Evolutionary conservation across 2,113 vertebrate species (phyloP).

Genomic region (Micronycteris hirsuta): DNA sequence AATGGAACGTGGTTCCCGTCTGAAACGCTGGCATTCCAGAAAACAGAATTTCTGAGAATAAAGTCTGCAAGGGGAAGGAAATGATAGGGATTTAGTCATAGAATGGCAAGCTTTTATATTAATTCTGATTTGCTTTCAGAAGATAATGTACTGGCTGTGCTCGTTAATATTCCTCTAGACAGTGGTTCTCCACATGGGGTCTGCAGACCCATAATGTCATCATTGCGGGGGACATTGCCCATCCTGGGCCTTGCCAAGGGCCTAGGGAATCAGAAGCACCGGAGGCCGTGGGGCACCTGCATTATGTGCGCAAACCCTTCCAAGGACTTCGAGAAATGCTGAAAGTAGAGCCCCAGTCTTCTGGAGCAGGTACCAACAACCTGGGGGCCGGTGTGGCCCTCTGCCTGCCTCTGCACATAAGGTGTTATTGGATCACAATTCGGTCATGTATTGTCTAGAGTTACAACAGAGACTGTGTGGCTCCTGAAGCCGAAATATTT

Average conservation of each 20-base stretch:
- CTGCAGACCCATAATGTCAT: rapidly evolving
- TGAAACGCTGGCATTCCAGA: not conserved
- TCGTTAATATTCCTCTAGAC: rapidly evolving
- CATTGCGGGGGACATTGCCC: not conserved
- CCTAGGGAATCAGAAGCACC: not conserved
- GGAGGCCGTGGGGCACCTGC: not conserved
- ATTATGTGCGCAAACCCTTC: not conserved
- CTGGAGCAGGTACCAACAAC: too few species aligned
- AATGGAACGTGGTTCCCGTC: not conserved
- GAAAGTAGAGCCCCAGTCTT: not conserved
- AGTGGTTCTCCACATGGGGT: not conserved
- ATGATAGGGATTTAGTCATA: rapidly evolving
- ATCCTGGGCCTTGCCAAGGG: too few species aligned
- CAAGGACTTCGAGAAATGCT: not conserved
- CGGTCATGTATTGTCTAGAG: not conserved
- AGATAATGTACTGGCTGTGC: rapidly evolving
- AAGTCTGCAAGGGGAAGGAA: not conserved
- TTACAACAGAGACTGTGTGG: not conserved
- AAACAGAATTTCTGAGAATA: not conserved
- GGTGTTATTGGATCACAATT: not conserved
- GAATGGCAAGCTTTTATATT: not conserved
- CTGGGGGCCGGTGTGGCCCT: not conserved
- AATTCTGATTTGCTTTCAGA: not conserved
- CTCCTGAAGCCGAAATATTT: not conserved
- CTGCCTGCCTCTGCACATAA: not conserved